These are phyloP conservation scores for Crotophaga sulcirostris DNA, from an alignment of 2,113 vertebrate species.

Conservation along the genomic window DNA sequence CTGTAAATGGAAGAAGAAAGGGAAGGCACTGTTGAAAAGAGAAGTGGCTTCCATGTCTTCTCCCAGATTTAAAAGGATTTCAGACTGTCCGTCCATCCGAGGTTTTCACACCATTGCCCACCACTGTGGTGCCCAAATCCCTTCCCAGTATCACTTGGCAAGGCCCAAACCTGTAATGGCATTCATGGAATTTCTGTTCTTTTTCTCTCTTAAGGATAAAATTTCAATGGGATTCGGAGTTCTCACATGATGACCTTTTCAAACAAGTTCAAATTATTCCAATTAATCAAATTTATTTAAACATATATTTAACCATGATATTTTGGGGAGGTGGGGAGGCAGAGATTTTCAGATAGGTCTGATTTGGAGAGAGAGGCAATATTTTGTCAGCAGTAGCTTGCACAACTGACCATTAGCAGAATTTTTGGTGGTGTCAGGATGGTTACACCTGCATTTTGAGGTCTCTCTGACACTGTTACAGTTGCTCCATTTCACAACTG, in stretches of 20 bases:
- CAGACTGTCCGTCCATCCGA: accelerated
- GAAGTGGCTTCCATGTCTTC: not conserved
- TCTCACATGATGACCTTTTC: not conserved
- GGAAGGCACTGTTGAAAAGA: not conserved
- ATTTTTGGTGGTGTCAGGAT: constrained; percentile 8
- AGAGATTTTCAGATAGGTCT: not conserved
- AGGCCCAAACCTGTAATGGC: not conserved
- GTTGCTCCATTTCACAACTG: constrained; percentile 2
- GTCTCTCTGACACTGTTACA: not conserved
- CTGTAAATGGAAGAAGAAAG: not conserved
- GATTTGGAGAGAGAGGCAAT: not conserved
- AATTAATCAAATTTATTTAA: not conserved
- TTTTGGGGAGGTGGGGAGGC: not conserved
- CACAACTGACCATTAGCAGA: constrained; percentile 46
- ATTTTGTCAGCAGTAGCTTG: constrained; percentile 9
- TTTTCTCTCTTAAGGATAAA: not conserved
- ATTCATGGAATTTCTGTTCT: not conserved
- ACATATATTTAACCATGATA: not conserved
- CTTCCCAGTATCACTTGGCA: not conserved
- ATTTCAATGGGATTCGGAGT: not conserved
- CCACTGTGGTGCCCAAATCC: not conserved
- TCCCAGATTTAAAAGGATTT: not conserved
- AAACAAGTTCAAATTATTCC: not conserved
- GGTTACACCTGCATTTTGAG: not conserved
- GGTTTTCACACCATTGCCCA: not conserved